These are phyloP conservation scores for Magallana gigas DNA, from an alignment of 1,140 invertebrate genomes.

Conservation along the genomic window DNA sequence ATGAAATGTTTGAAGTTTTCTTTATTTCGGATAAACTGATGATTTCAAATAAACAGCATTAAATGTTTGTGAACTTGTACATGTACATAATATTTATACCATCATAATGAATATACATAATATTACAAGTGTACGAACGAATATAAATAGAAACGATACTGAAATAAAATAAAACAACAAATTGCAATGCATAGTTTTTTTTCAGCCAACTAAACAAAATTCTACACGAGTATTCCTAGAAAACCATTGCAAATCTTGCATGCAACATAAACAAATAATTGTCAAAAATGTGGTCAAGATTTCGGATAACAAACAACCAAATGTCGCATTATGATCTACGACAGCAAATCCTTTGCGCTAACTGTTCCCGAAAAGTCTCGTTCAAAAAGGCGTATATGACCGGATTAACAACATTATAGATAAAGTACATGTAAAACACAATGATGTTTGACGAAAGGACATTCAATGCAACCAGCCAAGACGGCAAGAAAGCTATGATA, in stretches of 20 bases:
- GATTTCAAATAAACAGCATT: background rate
- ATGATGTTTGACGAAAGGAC: conserved; percentile 70
- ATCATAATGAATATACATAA: background rate
- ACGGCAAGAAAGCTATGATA: conserved; percentile 74
- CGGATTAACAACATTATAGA: conserved; percentile 78
- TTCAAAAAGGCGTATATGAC: conserved; percentile 79
- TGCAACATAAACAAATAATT: conserved; percentile 7
- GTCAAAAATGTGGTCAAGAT: background rate
- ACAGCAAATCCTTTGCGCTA: conserved; percentile 71
- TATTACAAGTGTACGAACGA: background rate
- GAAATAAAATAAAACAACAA: background rate
- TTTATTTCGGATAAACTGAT: conserved; percentile 31
- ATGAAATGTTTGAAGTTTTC: background rate
- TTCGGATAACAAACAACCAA: conserved; percentile 10
- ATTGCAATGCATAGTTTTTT: conserved; percentile 20
- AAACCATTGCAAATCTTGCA: background rate
- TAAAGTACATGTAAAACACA: conserved; percentile 77
- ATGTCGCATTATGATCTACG: conserved; percentile 23
- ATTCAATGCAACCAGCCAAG: conserved; percentile 72
- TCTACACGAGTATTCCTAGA: background rate
- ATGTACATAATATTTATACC: background rate
- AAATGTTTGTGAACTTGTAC: background rate
- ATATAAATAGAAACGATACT: background rate
- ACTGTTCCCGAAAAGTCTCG: conserved; percentile 75
- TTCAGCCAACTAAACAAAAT: conserved; percentile 4